phyloP scores from a whole-genome alignment of 2,797 vertebrate species.

The Sebastes taczanowskii region DNA sequence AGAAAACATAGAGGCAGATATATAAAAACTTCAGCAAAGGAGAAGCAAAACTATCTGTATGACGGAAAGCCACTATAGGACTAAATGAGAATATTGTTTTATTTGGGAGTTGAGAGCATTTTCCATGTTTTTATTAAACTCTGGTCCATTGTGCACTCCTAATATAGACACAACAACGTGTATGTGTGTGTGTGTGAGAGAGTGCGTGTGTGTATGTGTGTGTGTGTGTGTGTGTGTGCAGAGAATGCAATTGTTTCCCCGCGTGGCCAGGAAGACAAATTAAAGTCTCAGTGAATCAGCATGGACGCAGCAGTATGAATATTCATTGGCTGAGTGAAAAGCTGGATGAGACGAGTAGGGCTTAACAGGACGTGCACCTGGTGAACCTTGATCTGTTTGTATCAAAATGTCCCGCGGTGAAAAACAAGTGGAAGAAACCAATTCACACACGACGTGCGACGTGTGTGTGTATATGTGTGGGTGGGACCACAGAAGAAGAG shows the following conservation, averaged over 20 bases:
- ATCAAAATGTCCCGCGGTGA: conserved; percentile 31
- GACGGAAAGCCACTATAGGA: background rate
- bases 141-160: background rate
- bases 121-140: background rate
- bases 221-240: background rate
- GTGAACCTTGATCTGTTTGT: conserved; percentile 70
- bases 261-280: conserved; percentile 32
- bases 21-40: background rate
- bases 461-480: background rate
- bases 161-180: background rate
- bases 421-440: conserved; percentile 31
- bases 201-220: background rate
- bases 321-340: conserved; percentile 75
- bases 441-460: background rate
- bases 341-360: conserved; percentile 61
- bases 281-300: conserved; percentile 44
- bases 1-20: background rate
- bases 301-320: conserved; percentile 66
- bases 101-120: background rate
- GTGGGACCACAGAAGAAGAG: background rate
- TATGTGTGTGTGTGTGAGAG: background rate
- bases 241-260: conserved; percentile 10
- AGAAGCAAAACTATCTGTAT: background rate
- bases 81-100: background rate
- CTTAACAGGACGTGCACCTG: conserved; percentile 75